Conservation (phyloP, 2,888 invertebrate genomes). For the Eupeodes latifasciatus region DNA sequence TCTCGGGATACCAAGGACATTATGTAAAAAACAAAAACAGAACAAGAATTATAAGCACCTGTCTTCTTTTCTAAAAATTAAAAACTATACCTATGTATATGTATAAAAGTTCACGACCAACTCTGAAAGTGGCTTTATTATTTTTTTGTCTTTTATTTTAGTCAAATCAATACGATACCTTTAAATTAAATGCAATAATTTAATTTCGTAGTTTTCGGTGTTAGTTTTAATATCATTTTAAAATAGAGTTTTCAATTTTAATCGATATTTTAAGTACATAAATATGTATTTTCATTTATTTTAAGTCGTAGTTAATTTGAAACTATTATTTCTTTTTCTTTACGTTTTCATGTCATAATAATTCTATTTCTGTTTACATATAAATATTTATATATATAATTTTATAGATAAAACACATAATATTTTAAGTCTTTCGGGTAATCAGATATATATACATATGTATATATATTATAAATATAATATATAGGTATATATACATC, state of each 20-base stretch:
- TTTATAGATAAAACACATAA: conserved; percentile 32
- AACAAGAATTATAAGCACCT: too few relatives aligned
- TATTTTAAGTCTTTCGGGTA: conserved; percentile 66
- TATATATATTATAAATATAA: background rate
- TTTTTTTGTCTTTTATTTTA: background rate
- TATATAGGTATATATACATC: background rate
- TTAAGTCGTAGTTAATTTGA: background rate
- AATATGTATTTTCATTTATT: conserved; percentile 20
- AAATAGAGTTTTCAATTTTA: conserved; percentile 10
- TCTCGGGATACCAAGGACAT: too few relatives aligned
- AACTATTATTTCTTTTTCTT: conserved; percentile 6
- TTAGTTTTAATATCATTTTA: background rate
- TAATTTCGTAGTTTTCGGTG: background rate
- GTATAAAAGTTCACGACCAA: background rate
- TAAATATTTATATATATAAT: conserved; percentile 39
- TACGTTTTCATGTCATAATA: conserved; percentile 17
- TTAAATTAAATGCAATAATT: background rate
- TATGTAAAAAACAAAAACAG: too few relatives aligned
- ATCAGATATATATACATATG: conserved; percentile 58
- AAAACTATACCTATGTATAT: background rate
- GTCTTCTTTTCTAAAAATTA: too few relatives aligned
- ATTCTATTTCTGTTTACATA: conserved; percentile 52
- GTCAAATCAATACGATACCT: background rate
- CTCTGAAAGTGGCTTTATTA: background rate
- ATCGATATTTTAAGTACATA: conserved; percentile 14